phyloP scores from a whole-genome alignment of 2,888 invertebrate genomes.

The Limnephilus lunatus region DNA sequence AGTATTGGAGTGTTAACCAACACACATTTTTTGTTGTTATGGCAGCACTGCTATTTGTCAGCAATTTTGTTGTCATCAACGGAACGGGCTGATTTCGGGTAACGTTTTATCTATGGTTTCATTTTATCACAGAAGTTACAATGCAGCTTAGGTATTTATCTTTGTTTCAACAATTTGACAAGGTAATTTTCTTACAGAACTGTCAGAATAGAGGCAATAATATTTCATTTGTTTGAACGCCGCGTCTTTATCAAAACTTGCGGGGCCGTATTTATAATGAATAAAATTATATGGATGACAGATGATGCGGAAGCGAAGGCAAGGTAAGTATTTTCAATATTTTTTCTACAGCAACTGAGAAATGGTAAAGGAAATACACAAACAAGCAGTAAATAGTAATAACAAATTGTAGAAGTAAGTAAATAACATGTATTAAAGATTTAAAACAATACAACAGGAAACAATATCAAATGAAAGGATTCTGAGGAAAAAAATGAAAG shows the following conservation, averaged over 20 bases:
- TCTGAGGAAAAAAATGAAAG: no score
- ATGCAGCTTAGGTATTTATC: background rate
- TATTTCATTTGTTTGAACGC: background rate
- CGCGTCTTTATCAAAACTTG: background rate
- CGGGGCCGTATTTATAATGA: background rate
- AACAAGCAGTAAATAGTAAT: no score
- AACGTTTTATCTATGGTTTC: background rate
- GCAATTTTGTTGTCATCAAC: background rate
- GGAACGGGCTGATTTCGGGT: background rate
- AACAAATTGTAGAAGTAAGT: no score
- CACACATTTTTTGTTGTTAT: no score
- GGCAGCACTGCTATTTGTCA: background rate
- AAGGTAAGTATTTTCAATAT: background rate
- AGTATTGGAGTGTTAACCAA: no score
- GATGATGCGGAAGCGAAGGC: background rate
- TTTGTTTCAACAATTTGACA: background rate
- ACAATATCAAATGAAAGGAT: no score
- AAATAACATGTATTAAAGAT: no score
- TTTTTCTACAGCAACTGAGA: background rate
- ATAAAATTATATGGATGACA: background rate
- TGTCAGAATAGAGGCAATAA: background rate
- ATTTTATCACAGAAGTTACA: background rate
- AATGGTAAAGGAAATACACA: no score
- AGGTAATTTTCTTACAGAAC: background rate
- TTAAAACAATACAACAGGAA: no score